Conservation (phyloP, 2,113 vertebrate genomes). For the Seriola rivoliana region DNA sequence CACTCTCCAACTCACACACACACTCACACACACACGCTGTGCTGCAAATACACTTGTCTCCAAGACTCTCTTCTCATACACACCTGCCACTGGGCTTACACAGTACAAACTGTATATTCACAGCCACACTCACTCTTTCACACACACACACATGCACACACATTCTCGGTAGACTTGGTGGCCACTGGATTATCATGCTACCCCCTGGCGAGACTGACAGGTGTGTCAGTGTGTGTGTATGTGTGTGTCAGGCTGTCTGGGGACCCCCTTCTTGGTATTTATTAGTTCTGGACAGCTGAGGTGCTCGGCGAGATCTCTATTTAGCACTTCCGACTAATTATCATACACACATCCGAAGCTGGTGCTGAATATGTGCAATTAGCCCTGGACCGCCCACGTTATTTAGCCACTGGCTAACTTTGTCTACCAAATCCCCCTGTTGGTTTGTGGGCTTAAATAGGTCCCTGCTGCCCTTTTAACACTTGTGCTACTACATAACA, state of each 20-base stretch:
- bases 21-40: conserved; percentile 13
- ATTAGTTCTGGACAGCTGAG: conserved; percentile 82
- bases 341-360: conserved; percentile 59
- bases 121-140: conserved; percentile 31
- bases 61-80: conserved; percentile 40
- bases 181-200: conserved; percentile 60
- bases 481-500: conserved; percentile 73
- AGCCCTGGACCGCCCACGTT: conserved; percentile 59
- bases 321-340: conserved; percentile 82
- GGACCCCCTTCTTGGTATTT: conserved; percentile 79
- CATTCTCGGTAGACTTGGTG: conserved; percentile 59
- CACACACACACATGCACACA: conserved; percentile 22
- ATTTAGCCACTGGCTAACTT: conserved; percentile 71
- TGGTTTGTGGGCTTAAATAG: conserved; percentile 76
- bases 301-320: conserved; percentile 79
- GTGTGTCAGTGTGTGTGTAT: conserved; percentile 65
- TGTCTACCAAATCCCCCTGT: conserved; percentile 64
- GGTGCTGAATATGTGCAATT: conserved; percentile 70
- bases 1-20: background rate
- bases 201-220: conserved; percentile 73
- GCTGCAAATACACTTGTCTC: conserved; percentile 55
- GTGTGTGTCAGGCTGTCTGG: conserved; percentile 36
- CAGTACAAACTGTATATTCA: conserved; percentile 38
- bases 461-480: conserved; percentile 81
- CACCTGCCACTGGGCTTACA: conserved; percentile 60